phyloP scores from a whole-genome alignment of 2,888 invertebrate species.

The Leucoptera coffeella region DNA sequence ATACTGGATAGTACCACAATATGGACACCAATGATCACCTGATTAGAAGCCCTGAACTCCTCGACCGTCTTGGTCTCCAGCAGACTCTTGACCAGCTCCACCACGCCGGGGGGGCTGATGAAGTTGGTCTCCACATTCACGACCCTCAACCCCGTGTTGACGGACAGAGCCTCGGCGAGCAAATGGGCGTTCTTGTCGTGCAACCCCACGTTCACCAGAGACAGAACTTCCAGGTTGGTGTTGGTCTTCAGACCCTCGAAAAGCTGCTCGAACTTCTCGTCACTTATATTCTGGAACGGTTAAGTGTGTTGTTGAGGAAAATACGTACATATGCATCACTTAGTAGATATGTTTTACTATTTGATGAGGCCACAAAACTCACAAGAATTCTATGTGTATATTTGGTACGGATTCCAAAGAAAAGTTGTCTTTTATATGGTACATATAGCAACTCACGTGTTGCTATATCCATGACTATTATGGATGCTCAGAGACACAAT shows the following conservation, averaged over 20 bases:
- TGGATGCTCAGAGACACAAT: too few relatives aligned
- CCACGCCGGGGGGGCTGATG: conserved; percentile 83
- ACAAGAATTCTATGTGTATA: too few relatives aligned
- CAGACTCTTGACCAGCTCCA: conserved; percentile 79
- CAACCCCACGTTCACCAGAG: conserved; percentile 90
- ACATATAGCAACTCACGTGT: too few relatives aligned
- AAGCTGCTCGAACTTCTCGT: conserved; percentile 87
- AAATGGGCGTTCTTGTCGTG: conserved; percentile 81
- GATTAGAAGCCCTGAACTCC: conserved; percentile 96
- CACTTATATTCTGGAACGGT: conserved; percentile 86
- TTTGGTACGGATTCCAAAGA: too few relatives aligned
- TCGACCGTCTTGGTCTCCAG: conserved; percentile 81
- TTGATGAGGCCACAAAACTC: too few relatives aligned
- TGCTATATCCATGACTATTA: too few relatives aligned
- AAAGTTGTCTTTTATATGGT: too few relatives aligned
- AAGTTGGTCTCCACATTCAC: conserved; percentile 96
- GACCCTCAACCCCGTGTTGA: conserved; percentile 73
- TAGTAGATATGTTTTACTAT: too few relatives aligned
- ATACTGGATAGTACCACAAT: too few relatives aligned
- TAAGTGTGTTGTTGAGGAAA: too few relatives aligned
- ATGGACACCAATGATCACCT: too few relatives aligned
- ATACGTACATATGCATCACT: too few relatives aligned
- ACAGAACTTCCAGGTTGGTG: conserved; percentile 85
- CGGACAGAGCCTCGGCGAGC: conserved; percentile 76
- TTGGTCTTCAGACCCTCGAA: conserved; percentile 85